A percentile compares a stretch with the other conserved stretches of the same genome.
Evolutionary conservation across 2,113 vertebrate genomes (phyloP).

Genomic region (Sinosuthora webbiana): DNA sequence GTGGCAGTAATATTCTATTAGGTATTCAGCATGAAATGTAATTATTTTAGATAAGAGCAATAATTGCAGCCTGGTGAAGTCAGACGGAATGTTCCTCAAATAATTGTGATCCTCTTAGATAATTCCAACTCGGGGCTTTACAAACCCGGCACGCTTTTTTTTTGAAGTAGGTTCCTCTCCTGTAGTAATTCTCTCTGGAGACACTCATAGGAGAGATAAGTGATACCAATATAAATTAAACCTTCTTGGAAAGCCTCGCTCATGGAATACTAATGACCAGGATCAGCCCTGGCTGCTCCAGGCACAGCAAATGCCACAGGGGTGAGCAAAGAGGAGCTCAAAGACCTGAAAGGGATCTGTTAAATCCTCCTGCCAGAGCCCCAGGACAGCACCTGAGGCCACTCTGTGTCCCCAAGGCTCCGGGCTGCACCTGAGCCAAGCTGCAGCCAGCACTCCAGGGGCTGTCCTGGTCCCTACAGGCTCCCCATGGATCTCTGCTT

Average conservation of each 20-base stretch:
- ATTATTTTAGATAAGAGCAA: slow-evolving; percentile 52
- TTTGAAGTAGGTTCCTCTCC: slow-evolving; percentile 43
- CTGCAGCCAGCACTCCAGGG: not conserved
- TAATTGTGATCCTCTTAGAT: slow-evolving; percentile 51
- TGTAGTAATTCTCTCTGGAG: slow-evolving; percentile 13
- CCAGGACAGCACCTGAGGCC: not conserved
- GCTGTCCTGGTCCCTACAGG: rapidly evolving
- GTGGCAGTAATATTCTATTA: slow-evolving; percentile 56
- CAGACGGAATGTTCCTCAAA: slow-evolving; percentile 43
- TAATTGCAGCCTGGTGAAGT: not conserved
- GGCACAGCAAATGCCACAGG: not conserved
- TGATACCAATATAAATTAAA: slow-evolving; percentile 36
- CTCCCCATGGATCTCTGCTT: not conserved
- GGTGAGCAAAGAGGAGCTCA: not conserved
- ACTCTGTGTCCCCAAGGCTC: not conserved
- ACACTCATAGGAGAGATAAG: slow-evolving; percentile 30
- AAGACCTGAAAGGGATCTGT: not conserved
- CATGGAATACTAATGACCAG: not conserved
- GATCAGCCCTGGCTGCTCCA: not conserved
- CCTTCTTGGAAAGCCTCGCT: not conserved
- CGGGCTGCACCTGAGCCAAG: not conserved
- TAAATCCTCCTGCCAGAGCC: not conserved
- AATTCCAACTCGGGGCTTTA: slow-evolving; percentile 38
- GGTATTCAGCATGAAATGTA: slow-evolving; percentile 51
- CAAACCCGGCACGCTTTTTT: not conserved